Percentiles rank a stretch among this genome's conserved stretches.
These are phyloP conservation scores for Phycodurus eques DNA, from an alignment of 2,113 vertebrate species.

Conservation along the genomic window DNA sequence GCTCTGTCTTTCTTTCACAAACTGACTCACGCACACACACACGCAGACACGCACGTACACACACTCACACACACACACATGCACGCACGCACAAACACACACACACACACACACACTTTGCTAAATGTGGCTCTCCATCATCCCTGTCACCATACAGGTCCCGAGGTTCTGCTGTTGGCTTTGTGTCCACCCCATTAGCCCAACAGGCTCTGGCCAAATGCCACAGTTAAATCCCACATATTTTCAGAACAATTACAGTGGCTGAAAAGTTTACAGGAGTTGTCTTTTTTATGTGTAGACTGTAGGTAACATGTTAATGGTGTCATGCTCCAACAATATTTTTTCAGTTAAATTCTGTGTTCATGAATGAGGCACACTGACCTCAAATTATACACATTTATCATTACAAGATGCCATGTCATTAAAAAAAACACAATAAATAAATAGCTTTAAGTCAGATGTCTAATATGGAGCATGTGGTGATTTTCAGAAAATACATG, in stretches of 20 bases:
- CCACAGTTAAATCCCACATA: slow-evolving; percentile 31
- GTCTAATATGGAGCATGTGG: too few species aligned
- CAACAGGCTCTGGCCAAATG: slow-evolving; percentile 46
- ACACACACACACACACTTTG: slow-evolving; percentile 13
- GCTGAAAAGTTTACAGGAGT: slow-evolving; percentile 6
- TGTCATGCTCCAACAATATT: not conserved
- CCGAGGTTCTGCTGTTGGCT: slow-evolving; percentile 55
- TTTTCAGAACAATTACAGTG: slow-evolving; percentile 28
- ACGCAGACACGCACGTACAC: not conserved
- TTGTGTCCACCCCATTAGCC: slow-evolving; percentile 40
- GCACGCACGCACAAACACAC: slow-evolving; percentile 9
- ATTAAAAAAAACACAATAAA: too few species aligned
- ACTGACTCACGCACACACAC: slow-evolving; percentile 8
- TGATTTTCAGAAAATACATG: too few species aligned
- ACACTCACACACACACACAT: not conserved
- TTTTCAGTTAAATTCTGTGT: not conserved
- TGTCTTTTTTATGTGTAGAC: not conserved
- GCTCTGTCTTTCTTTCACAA: slow-evolving; percentile 15
- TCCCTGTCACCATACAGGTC: slow-evolving; percentile 52
- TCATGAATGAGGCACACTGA: not conserved
- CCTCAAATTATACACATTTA: not conserved
- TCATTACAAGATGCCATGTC: not conserved
- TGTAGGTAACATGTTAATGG: not conserved
- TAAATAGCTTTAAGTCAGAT: not conserved
- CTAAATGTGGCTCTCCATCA: slow-evolving; percentile 69